Conservation (phyloP, 2,113 vertebrate genomes). For the Onychostoma macrolepis region DNA sequence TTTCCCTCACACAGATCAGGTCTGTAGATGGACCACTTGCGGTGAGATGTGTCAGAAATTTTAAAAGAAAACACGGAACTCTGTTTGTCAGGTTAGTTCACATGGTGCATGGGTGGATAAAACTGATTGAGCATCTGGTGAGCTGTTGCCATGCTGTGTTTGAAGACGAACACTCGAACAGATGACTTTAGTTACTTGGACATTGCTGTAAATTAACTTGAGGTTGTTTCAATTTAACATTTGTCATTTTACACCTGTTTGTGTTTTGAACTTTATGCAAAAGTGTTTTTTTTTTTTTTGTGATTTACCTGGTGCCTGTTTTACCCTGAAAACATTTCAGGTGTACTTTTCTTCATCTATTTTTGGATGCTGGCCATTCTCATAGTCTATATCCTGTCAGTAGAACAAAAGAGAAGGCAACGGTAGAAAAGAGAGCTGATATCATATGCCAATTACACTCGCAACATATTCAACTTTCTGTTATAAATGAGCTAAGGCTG, state of each 20-base stretch:
- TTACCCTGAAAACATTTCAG: slow-evolving; percentile 50
- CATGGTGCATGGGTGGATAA: neutral
- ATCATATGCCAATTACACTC: slow-evolving; percentile 71
- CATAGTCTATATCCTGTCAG: slow-evolving; percentile 60
- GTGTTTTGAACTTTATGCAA: neutral
- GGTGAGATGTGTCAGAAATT: neutral
- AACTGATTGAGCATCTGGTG: neutral
- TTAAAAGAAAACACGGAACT: neutral
- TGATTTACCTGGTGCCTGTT: neutral
- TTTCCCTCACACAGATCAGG: neutral
- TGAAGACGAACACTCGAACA: neutral
- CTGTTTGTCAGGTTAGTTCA: neutral
- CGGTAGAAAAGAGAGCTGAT: slow-evolving; percentile 41
- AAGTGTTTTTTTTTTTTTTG: neutral
- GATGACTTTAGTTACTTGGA: neutral
- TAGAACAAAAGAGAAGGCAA: slow-evolving; percentile 70
- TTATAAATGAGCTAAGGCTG: slow-evolving; percentile 77
- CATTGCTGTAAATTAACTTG: neutral
- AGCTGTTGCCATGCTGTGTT: neutral
- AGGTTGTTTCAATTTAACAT: neutral
- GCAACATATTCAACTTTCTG: slow-evolving; percentile 72
- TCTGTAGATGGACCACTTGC: slow-evolving; percentile 43
- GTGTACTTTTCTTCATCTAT: slow-evolving; percentile 57
- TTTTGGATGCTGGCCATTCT: slow-evolving; percentile 24
- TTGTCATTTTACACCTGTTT: neutral